Base-by-base conservation (phyloP, 2,888 invertebrate genomes). In the Toxonevra muliebris region DNA sequence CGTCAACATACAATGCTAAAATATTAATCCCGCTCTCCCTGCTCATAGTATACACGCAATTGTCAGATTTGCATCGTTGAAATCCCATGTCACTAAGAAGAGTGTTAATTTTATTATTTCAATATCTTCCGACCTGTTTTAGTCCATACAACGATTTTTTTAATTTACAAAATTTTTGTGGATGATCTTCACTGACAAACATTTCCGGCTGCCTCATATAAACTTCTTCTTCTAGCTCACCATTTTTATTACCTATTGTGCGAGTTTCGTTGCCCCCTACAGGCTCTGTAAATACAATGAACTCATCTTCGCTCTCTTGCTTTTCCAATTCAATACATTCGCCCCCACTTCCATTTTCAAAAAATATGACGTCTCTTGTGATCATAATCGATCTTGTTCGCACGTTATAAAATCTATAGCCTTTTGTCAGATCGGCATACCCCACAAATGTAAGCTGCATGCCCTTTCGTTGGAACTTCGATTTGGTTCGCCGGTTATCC, bases 281-380 rank as follows among this genome's bases (percentile, higher is more conserved):
- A n/a, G n/a, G n/a, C n/a, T n/a, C n/a, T n/a, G n/a, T n/a, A n/a
- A n/a, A n/a, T n/a, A n/a, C n/a, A n/a, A n/a, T n/a, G n/a, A n/a
- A n/a, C n/a, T n/a, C n/a, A n/a, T n/a, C n/a, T n/a, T n/a, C n/a
- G n/a, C n/a, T n/a, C n/a, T n/a, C n/a, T n/a, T n/a, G n/a, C n/a
- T n/a, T n/a, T n/a, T n/a, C n/a, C n/a, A n/a, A n/a, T n/a, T n/a
- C n/a, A n/a, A n/a, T n/a, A n/a, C n/a, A n/a, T n/a, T n/a, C n/a
- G n/a, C n/a, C n/a, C n/a, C n/a, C n/a, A n/a, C n/a, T n/a, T n/a
- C n/a, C n/a, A n/a, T n/a, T 70, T 15, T 70, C 61, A 64, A 70
- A 65, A 59, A 70, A 70, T 41, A 57, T 70, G 15, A 73, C 71
- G 62, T 73, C 72, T 65, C 71, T 70, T n/a, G n/a, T 19, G 72